Conservation (phyloP, 2,113 vertebrate species). For the Mus pahari region DNA sequence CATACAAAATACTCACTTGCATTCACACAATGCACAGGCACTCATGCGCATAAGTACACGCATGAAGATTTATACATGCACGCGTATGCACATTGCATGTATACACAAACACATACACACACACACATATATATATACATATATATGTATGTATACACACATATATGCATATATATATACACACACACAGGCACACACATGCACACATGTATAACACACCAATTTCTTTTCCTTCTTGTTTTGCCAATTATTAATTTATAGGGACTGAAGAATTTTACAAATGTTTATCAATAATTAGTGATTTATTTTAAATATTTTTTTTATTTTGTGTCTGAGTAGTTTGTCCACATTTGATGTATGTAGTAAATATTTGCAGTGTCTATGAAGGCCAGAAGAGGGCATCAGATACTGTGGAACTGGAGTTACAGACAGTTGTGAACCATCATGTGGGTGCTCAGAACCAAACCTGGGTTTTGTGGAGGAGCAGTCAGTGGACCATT, state of each 20-base stretch:
- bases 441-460: background rate
- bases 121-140: background rate
- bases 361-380: background rate
- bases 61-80: background rate
- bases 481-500: background rate
- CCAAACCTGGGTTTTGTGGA: background rate
- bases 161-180: background rate
- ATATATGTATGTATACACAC: too few species aligned
- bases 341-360: background rate
- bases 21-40: too few species aligned
- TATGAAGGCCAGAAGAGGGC: background rate
- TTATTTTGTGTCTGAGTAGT: background rate
- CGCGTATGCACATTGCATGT: background rate
- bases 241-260: background rate
- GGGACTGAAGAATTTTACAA: background rate
- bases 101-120: background rate
- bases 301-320: background rate
- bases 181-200: too few species aligned
- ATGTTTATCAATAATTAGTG: background rate
- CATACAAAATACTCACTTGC: background rate
- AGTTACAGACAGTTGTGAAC: background rate
- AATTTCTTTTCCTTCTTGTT: conserved; percentile 4
- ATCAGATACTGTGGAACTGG: background rate
- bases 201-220: background rate
- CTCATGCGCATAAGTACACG: background rate